A percentile compares a stretch with the other conserved stretches of the same genome.
These are phyloP conservation scores for Eustalomyia histrio DNA, from an alignment of 2,888 invertebrate species.

Conservation along the genomic window DNA sequence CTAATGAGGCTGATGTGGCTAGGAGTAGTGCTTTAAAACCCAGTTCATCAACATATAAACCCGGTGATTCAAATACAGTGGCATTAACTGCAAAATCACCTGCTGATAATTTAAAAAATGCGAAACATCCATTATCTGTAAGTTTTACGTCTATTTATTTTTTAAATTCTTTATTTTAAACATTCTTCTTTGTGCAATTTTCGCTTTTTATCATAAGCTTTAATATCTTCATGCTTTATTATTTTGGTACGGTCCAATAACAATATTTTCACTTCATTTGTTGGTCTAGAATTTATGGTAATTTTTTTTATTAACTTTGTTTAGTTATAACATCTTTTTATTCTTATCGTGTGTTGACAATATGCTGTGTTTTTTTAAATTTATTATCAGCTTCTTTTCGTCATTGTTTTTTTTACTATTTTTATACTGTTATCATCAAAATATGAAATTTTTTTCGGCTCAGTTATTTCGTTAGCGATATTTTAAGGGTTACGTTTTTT, in stretches of 20 bases:
- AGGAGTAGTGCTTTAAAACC: background rate
- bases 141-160: slow-evolving; percentile 28
- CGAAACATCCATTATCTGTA: slow-evolving; percentile 72
- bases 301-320: background rate
- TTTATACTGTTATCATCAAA: too few relatives aligned
- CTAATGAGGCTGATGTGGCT: slow-evolving; percentile 7
- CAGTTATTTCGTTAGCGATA: too few relatives aligned
- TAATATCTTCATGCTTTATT: background rate
- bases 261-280: background rate
- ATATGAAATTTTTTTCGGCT: too few relatives aligned
- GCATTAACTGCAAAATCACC: slow-evolving; percentile 61
- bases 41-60: slow-evolving; percentile 6
- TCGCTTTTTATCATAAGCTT: background rate
- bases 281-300: background rate
- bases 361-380: too few relatives aligned
- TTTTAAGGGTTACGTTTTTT: too few relatives aligned
- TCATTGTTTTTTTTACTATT: too few relatives aligned
- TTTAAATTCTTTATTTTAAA: background rate
- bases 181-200: background rate
- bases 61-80: slow-evolving; percentile 24
- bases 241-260: background rate
- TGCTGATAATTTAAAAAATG: slow-evolving; percentile 63
- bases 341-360: background rate
- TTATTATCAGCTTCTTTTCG: too few relatives aligned
- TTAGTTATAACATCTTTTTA: background rate